These are phyloP conservation scores for Melinopterus prodromus DNA, from an alignment of 2,888 invertebrate species.

Conservation along the genomic window DNA sequence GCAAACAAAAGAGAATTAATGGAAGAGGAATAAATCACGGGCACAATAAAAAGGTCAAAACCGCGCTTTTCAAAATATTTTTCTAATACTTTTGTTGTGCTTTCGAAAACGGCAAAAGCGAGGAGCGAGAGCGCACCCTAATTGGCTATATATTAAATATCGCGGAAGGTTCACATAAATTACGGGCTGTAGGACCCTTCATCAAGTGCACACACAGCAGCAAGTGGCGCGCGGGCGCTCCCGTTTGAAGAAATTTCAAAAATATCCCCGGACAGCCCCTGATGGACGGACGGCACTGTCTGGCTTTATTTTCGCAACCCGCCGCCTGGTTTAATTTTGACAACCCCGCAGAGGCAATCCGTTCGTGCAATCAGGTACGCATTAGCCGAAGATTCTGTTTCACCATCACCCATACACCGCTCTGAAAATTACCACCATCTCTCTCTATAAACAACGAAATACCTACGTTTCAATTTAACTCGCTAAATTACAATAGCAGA, in stretches of 20 bases:
- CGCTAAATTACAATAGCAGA: too few species aligned
- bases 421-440: too few species aligned
- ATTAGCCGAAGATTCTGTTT: not conserved
- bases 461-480: too few species aligned
- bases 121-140: constrained; percentile 18
- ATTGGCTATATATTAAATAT: constrained; percentile 31
- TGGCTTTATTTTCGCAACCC: not conserved
- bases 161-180: constrained; percentile 27
- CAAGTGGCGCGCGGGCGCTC: constrained; percentile 5
- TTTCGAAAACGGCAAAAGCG: not conserved
- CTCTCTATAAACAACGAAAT: too few species aligned
- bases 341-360: not conserved
- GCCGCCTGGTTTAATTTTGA: too few species aligned
- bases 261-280: not conserved
- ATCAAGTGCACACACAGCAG: constrained; percentile 27
- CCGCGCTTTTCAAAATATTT: not conserved
- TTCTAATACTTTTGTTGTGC: not conserved
- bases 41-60: not conserved
- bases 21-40: not conserved
- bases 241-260: not conserved
- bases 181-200: constrained; percentile 27
- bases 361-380: not conserved
- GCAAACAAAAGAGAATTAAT: too few species aligned
- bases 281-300: not conserved
- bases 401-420: not conserved